A percentile compares a stretch with the other conserved stretches of the same genome.
Conservation (phyloP, 92 coral and sea anemone species). For the Pocillopora meandrina region DNA sequence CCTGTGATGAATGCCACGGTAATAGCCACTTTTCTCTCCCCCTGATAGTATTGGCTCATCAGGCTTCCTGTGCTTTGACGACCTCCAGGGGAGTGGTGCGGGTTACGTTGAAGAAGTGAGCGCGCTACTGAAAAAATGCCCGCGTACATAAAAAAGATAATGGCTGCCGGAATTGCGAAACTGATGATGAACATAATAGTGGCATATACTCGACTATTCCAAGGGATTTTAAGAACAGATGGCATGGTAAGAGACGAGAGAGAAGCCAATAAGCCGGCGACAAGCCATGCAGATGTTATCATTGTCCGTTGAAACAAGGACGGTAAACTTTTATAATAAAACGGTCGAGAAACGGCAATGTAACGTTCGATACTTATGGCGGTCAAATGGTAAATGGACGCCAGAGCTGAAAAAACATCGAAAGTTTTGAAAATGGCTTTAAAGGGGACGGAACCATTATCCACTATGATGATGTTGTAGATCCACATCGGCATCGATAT, state of each 20-base stretch:
- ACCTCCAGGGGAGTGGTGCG: not conserved
- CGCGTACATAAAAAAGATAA: constrained; percentile 39
- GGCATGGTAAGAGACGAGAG: constrained; percentile 31
- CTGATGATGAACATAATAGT: constrained; percentile 39
- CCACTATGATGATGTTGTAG: constrained; percentile 17
- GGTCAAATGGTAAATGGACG: constrained; percentile 59
- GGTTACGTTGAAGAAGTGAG: constrained; percentile 51
- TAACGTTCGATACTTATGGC: constrained; percentile 64
- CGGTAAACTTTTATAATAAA: constrained; percentile 49
- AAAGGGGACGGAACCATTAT: constrained; percentile 17
- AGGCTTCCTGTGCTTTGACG: not conserved
- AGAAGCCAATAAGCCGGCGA: constrained; percentile 19
- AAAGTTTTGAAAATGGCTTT: constrained; percentile 35
- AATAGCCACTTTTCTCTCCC: constrained; percentile 58
- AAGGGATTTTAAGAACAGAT: not conserved
- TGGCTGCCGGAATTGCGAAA: constrained; percentile 34
- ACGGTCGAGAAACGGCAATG: constrained; percentile 67
- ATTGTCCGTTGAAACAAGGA: constrained; percentile 37
- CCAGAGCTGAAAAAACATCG: constrained; percentile 54
- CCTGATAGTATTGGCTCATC: constrained; percentile 43
- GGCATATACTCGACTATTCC: constrained; percentile 34
- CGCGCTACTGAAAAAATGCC: constrained; percentile 56
- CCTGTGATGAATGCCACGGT: constrained; percentile 57
- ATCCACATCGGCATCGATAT: constrained; percentile 80
- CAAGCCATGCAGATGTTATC: constrained; percentile 36